Evolutionary conservation across 1,140 invertebrate genomes (phyloP).

Genomic region (Formica selysi): DNA sequence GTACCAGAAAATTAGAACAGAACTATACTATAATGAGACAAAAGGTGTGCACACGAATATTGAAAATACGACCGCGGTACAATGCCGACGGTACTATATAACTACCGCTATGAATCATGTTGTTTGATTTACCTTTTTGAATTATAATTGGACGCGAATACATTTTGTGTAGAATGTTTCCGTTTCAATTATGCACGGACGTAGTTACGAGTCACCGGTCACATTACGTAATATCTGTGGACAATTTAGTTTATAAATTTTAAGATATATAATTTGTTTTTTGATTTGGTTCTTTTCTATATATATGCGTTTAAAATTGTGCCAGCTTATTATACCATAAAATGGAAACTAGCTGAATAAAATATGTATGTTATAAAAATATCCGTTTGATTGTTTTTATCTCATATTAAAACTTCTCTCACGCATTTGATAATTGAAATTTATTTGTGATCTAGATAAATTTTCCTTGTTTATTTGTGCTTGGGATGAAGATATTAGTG

Average conservation of each 20-base stretch:
- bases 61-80: not conserved
- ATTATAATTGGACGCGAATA: not conserved
- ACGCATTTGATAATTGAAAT: slow-evolving; percentile 18
- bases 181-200: slow-evolving; percentile 1
- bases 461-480: not conserved
- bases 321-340: not conserved
- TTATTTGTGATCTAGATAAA: not conserved
- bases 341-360: not conserved
- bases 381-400: no score
- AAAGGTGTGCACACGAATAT: not conserved
- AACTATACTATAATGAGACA: not conserved
- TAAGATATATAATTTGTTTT: not conserved
- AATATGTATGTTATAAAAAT: slow-evolving; percentile 25
- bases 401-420: not conserved
- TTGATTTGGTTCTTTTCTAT: not conserved
- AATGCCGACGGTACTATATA: not conserved
- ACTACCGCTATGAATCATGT: not conserved
- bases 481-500: not conserved
- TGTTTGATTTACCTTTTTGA: not conserved
- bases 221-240: slow-evolving; percentile 19
- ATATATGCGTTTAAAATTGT: not conserved
- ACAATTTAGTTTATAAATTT: not conserved
- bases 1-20: not conserved
- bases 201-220: not conserved
- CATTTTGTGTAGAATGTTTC: not conserved